Percentiles rank a stretch among this genome's conserved stretches.
Evolutionary conservation across 2,797 vertebrate genomes (phyloP).

Genomic region (Silurus lanzhouensis): DNA sequence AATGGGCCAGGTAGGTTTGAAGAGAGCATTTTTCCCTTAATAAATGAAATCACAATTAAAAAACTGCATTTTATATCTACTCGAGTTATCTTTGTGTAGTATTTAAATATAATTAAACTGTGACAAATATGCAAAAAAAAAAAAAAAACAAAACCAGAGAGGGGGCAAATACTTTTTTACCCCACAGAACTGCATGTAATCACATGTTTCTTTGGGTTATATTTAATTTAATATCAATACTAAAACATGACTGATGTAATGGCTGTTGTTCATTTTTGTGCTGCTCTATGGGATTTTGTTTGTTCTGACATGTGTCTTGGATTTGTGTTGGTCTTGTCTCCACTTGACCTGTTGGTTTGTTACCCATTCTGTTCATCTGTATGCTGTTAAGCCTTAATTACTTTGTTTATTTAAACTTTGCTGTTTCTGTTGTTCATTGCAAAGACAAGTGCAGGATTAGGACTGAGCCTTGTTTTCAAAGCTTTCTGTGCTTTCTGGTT

Average conservation of each 20-base stretch:
- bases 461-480: neutral
- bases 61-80: no score
- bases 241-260: neutral
- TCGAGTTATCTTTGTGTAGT: no score
- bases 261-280: neutral
- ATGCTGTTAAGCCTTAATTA: neutral
- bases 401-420: neutral
- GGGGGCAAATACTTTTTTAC: no score
- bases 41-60: no score
- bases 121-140: no score
- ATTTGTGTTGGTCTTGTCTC: neutral
- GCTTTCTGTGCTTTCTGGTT: neutral
- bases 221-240: neutral
- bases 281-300: neutral
- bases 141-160: no score
- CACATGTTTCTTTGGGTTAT: neutral
- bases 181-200: neutral
- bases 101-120: no score
- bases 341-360: neutral
- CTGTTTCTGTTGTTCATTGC: neutral
- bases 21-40: no score
- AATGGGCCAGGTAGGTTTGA: no score
- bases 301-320: neutral
- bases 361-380: neutral
- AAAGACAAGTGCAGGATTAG: neutral